Base-by-base conservation (phyloP, 2,888 invertebrate genomes). In the Scrobipalpa atriplicella region DNA sequence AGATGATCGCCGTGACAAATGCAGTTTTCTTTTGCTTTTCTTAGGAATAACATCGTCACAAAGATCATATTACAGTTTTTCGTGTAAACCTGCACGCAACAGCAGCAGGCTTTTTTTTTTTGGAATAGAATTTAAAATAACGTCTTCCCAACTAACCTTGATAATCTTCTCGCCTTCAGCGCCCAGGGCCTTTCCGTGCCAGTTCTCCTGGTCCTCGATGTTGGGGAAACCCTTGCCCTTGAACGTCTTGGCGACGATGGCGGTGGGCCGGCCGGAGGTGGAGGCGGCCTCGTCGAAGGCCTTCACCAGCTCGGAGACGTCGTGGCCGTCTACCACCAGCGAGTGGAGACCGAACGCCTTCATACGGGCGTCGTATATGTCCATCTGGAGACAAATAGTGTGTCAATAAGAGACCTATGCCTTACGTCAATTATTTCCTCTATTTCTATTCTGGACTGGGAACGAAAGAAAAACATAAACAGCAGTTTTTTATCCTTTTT, bases 151-250 rank as follows among this genome's bases (percentile, higher is more conserved):
- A 43, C 67, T 65, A 82, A 95, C 95, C 89, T 91, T 89, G 65
- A 92, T 87, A 10, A 96, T 94, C 74, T 93, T 95, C 0, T 95
- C 95, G 0, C 96, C 95, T 69, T 97, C 96, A 64, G 94, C 95
- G 0, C 98, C 99, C 68, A 99, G 90, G 0, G 99, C 96, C 88
- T 99, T 99, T 64, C 99, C 99, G 83, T 99, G 99, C 99, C 99
- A 99, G 89, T 98, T 98, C 67, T 98, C 97, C 73, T 94, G 77
- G 86, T 99, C 97, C 87, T 99, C 99, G 79, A 99, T 98, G 65
- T 95, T 95, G 54, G 96, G 95, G 92, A 98, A 98, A 77, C 95
- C 95, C 83, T 94, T 96, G 21, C 99, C 99, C 92, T 99, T 99
- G 89, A 94, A 97, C 0, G 99, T 99, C 92, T 99, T 99, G 64